Evolutionary conservation across 2,888 invertebrate species (phyloP).

Genomic region (Cephus rjabovi): DNA sequence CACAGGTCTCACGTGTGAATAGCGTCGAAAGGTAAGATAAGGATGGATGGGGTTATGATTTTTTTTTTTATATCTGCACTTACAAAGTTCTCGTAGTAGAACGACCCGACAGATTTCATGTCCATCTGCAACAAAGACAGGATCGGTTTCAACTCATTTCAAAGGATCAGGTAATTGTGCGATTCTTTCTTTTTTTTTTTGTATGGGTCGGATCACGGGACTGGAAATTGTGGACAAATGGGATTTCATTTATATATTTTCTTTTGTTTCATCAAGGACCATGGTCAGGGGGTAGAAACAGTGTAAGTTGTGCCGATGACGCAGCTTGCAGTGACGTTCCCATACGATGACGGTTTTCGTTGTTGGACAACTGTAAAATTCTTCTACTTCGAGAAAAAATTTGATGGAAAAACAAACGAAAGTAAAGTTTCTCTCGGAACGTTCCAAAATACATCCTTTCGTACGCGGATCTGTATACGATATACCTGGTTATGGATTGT

Average conservation of each 20-base stretch:
- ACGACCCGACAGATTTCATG: conserved; percentile 95
- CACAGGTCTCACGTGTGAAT: too few relatives aligned
- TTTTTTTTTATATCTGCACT: conserved; percentile 71
- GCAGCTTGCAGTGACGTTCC: conserved; percentile 66
- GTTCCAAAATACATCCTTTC: too few relatives aligned
- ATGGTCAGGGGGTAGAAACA: conserved; percentile 21
- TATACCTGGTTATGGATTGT: too few relatives aligned
- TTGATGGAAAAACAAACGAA: conserved; percentile 32
- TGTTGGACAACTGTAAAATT: conserved; percentile 62
- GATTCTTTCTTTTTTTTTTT: conserved; percentile 1
- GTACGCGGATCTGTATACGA: too few relatives aligned
- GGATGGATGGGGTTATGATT: conserved; percentile 1
- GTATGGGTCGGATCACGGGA: conserved; percentile 1
- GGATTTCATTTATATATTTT: neutral
- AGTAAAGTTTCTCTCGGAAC: conserved; percentile 17
- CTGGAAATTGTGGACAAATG: too few relatives aligned
- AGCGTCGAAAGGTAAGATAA: neutral
- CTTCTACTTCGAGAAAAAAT: conserved; percentile 16
- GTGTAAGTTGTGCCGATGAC: conserved; percentile 65
- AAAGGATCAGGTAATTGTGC: conserved; percentile 42
- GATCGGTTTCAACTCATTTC: conserved; percentile 63
- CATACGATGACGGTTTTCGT: conserved; percentile 61
- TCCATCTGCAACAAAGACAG: conserved; percentile 86
- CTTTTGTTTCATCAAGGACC: neutral
- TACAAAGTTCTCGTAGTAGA: conserved; percentile 97